Evolutionary conservation across 2,888 invertebrate genomes (phyloP).

Genomic region (Eudemis profundana): DNA sequence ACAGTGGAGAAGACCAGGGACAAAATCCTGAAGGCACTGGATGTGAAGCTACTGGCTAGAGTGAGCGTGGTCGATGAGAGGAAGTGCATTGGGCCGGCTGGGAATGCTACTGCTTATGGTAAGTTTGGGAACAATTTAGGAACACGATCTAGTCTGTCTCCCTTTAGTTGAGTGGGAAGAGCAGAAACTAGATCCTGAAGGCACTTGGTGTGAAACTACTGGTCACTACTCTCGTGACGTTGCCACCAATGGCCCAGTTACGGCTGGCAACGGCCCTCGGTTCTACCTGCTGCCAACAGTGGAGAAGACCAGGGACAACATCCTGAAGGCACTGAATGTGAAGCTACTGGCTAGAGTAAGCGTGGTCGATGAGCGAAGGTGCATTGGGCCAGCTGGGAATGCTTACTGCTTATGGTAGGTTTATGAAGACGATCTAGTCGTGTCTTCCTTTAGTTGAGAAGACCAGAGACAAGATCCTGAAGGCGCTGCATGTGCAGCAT

Average conservation of each 20-base stretch:
- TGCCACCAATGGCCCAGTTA: conserved; percentile 61
- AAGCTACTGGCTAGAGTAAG: conserved; percentile 71
- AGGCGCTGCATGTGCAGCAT: conserved; percentile 58
- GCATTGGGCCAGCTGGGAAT: conserved; percentile 72
- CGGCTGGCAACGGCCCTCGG: conserved; percentile 57
- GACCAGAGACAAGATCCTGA: conserved; percentile 48
- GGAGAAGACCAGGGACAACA: conserved; percentile 54
- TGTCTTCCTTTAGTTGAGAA: conserved; percentile 65
- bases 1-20: conserved; percentile 56
- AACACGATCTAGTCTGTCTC: too few relatives aligned
- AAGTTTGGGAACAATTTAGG: too few relatives aligned
- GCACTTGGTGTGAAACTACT: too few relatives aligned
- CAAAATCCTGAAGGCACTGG: conserved; percentile 48
- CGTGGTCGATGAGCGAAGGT: conserved; percentile 71
- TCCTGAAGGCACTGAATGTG: conserved; percentile 53
- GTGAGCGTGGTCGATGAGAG: conserved; percentile 73
- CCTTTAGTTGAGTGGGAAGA: too few relatives aligned
- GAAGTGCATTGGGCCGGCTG: conserved; percentile 71
- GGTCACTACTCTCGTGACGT: too few relatives aligned
- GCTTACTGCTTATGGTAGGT: conserved; percentile 74
- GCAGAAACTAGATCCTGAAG: too few relatives aligned
- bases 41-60: conserved; percentile 68
- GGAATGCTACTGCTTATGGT: conserved; percentile 76
- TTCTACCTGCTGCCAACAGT: conserved; percentile 65
- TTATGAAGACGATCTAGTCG: too few relatives aligned